These are phyloP conservation scores for Hozukius guyotensis DNA, from an alignment of 2,797 vertebrate species.

Conservation along the genomic window DNA sequence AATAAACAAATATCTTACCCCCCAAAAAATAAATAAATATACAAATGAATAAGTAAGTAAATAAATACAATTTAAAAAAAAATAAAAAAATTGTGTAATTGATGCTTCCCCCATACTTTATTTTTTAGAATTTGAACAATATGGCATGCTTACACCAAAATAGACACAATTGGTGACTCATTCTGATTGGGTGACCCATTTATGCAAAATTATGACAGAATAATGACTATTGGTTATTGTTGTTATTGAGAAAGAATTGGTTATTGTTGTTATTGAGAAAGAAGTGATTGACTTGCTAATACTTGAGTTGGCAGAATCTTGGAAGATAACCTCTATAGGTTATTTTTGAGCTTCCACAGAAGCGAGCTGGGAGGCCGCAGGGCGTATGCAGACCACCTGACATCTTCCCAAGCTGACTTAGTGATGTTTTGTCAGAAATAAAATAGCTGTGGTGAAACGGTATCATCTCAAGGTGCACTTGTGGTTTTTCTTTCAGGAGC, in stretches of 20 bases:
- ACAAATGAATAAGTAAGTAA: too few species aligned
- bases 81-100: too few species aligned
- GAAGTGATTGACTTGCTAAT: not conserved
- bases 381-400: slow-evolving; percentile 34
- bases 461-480: slow-evolving; percentile 52
- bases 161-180: not conserved
- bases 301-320: not conserved
- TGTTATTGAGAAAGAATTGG: not conserved
- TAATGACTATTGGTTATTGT: not conserved
- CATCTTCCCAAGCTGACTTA: slow-evolving; percentile 32
- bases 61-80: too few species aligned
- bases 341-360: not conserved
- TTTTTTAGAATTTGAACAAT: not conserved
- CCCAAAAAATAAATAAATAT: too few species aligned
- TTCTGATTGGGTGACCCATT: not conserved
- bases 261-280: not conserved
- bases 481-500: slow-evolving; percentile 61
- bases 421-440: slow-evolving; percentile 52
- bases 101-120: not conserved
- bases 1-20: not conserved
- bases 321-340: not conserved
- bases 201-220: not conserved
- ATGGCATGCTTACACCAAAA: not conserved
- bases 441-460: slow-evolving; percentile 44
- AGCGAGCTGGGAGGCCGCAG: not conserved